Percentiles rank a stretch among this genome's conserved stretches.
phyloP scores from a whole-genome alignment of 2,113 vertebrate species.

The Felis catus region DNA sequence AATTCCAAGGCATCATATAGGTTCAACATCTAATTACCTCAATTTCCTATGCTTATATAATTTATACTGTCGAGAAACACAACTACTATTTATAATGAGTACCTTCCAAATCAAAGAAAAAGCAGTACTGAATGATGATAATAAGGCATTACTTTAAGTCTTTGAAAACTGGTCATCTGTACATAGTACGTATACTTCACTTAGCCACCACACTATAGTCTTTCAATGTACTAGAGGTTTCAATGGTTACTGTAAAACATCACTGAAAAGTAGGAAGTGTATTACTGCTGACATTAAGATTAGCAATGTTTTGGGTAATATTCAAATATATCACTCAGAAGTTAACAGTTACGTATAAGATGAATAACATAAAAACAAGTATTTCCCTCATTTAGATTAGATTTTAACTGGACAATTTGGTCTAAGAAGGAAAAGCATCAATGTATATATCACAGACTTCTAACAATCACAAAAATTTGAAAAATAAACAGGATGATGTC shows the following conservation, averaged over 20 bases:
- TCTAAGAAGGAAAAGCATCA: constrained; percentile 23
- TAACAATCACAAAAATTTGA: constrained; percentile 26
- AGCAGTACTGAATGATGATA: neutral
- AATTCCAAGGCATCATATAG: neutral
- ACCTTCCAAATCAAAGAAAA: constrained; percentile 23
- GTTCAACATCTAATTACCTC: constrained; percentile 2
- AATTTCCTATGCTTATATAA: neutral
- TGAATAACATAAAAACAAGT: constrained; percentile 21
- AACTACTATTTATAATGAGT: neutral
- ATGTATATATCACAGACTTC: neutral
- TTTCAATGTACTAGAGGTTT: constrained; percentile 6
- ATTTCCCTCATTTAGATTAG: neutral
- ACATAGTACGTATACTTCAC: neutral
- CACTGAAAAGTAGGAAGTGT: neutral
- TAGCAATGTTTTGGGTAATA: constrained; percentile 16
- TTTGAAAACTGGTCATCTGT: constrained; percentile 32
- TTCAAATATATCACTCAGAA: constrained; percentile 19
- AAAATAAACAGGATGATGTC: neutral
- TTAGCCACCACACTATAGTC: neutral
- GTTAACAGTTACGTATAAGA: constrained; percentile 4
- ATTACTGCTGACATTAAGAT: constrained; percentile 21
- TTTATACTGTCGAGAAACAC: constrained; percentile 7
- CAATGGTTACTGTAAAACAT: neutral
- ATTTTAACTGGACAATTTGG: constrained; percentile 9
- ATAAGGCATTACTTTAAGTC: neutral